Evolutionary conservation across 2,113 vertebrate genomes (phyloP), one percentile per base, ranked within the genome.

Genomic region (Glareola pratincola): DNA sequence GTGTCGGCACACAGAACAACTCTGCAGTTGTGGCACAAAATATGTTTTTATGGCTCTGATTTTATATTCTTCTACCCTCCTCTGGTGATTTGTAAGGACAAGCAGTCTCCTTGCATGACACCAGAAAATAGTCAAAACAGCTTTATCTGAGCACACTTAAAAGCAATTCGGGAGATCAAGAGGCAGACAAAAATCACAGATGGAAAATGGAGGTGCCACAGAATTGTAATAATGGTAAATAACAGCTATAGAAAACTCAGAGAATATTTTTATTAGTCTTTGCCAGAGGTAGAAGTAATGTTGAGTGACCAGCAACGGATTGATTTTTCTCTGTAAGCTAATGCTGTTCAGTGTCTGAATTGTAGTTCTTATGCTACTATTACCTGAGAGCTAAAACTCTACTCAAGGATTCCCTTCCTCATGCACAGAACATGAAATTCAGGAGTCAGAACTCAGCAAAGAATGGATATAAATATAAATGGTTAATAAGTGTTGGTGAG

Each of bases 301-400:
- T 32, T 86, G 64, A 71, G 53, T 78, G 83, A 94, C 72, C 47
- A 92, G 64, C 17, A 87, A 59, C 1, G 7, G 64, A 85, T 16
- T 81, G 77, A 89, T 94, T 96, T 95, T 96, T 63, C 68, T 78
- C 47, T 75, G 60, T 51, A 90, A 94, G 37, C 23, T 78, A 50
- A 60, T 56, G 32, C 34, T 89, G 15, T 66, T 95, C 56, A 78
- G 60, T 41, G 14, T 32, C 53, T 90, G 69, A 84, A 71, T 24
- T 81, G 79, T 48, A 80, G 67, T 63, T 88, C 63, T 69, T 69
- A 45, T 1, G 1, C 23, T 62, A 36, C 54, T 84, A 1, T 36
- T 37, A 71, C 19, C 64, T 36, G 56, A 89, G 57, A 87, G 56
- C 36, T 74, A 95, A 88, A 92, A 91, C 69, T 43, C 86, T 79